Base-by-base conservation (phyloP, 1,140 invertebrate species). In the Aleiodes sp. region DNA sequence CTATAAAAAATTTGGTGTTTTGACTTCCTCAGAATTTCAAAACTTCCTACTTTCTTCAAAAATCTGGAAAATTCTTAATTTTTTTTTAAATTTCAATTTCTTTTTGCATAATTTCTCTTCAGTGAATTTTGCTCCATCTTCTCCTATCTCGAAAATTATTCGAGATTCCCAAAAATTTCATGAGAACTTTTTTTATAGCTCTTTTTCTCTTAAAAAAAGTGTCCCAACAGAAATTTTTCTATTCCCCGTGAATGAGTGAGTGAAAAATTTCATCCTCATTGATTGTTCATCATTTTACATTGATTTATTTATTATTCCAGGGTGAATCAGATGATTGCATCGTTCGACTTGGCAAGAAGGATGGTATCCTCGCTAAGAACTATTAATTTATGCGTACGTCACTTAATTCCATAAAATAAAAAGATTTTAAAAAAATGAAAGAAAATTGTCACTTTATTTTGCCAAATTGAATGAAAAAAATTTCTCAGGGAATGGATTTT, bases 291-390 rank as follows among this genome's bases (percentile, higher is more conserved):
- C 2, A 8, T 21, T 41, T 65, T 29, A 60, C 35, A 46, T 19
- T 46, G 21, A 65, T 69, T 56, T 52, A 56, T 28, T 43, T 72
- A 16, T 65, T 68, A 37, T 87, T 88, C 21, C 74, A 93, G 92
- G 97, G 98, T 76, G 98, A 99, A 89, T 97, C 95, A 19, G 98
- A 99, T 86, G 97, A 99, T 86, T 98, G 96, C 80, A 93, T 99
- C 67, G 93, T 94, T 52, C 90, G 97, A 80, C 89, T 99, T 79
- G 94, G 95, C 37, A 98, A 98, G 87, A 94, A 94, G 77, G 96
- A 99, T 87, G 94, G 93, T 72, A 91, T 99, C 79, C 86, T 99
- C 73, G 91, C 95, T 57, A 97, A 97, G 91, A 89, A 88, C 74
- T 87, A 85, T 75, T 82, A 82, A 84, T 74, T 66, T 26, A 69